Evolutionary conservation across 2,888 invertebrate species (phyloP).

Genomic region (Drosophila picticornis): DNA sequence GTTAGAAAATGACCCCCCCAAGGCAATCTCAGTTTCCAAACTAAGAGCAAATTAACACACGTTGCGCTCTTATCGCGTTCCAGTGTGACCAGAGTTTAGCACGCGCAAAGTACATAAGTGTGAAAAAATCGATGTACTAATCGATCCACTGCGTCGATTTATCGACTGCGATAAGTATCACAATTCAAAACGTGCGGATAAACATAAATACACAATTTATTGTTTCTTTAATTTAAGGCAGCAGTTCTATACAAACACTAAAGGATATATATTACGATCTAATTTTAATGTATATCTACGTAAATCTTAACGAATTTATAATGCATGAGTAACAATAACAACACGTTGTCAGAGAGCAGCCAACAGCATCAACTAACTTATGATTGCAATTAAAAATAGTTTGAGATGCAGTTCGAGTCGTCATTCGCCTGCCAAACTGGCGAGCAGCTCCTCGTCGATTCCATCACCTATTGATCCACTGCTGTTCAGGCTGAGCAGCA

Average conservation of each 20-base stretch:
- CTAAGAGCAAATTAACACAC: slow-evolving; percentile 35
- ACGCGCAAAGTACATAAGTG: not conserved
- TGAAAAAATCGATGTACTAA: not conserved
- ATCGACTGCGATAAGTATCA: not conserved
- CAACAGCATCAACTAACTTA: slow-evolving; percentile 22
- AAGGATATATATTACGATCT: not conserved
- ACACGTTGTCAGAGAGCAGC: no score
- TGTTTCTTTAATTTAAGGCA: not conserved
- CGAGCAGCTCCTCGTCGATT: slow-evolving; percentile 71
- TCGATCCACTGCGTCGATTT: not conserved
- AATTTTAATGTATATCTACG: not conserved
- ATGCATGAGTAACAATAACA: no score
- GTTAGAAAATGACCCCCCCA: not conserved
- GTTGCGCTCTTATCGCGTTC: slow-evolving; percentile 25
- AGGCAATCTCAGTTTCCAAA: not conserved
- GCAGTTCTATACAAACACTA: not conserved
- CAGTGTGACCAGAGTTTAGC: slow-evolving; percentile 22
- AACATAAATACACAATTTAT: not conserved
- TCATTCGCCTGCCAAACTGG: slow-evolving; percentile 78
- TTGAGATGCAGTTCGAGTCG: slow-evolving; percentile 21
- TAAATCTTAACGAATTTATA: no score
- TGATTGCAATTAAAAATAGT: slow-evolving; percentile 8
- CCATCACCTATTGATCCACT: slow-evolving; percentile 46
- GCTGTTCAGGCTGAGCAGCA: slow-evolving; percentile 42
- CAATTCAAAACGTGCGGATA: not conserved